phyloP scores from a whole-genome alignment of 2,113 vertebrate genomes.

The Nycticebus coucang region DNA sequence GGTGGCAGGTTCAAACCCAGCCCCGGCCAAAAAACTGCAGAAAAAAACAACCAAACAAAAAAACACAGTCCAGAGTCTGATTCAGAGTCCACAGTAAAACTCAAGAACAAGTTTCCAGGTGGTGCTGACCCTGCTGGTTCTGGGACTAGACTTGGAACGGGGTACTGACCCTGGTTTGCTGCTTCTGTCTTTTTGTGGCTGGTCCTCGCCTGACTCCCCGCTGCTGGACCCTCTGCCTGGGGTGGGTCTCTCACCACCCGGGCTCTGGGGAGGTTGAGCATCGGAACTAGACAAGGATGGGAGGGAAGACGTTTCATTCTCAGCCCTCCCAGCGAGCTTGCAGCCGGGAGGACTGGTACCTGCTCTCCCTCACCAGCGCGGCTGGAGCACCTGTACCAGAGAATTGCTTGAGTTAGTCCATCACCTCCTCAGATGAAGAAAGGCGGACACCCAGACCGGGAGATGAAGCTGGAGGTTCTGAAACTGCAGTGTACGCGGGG shows the following conservation, averaged over 20 bases:
- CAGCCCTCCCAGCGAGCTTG: neutral
- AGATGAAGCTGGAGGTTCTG: neutral
- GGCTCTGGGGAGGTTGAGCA: neutral
- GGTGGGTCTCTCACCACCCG: rapidly evolving
- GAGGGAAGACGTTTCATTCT: neutral
- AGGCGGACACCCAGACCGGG: neutral
- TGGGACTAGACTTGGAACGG: neutral
- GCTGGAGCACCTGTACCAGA: neutral
- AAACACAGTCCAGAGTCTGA: neutral
- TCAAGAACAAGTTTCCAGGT: neutral
- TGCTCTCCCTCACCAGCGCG: neutral
- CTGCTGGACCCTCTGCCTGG: no score
- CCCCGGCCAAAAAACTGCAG: no score
- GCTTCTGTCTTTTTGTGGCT: neutral
- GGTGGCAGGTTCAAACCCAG: no score
- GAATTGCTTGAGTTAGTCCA: neutral
- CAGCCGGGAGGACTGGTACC: neutral
- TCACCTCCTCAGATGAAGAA: neutral
- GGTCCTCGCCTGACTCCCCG: rapidly evolving
- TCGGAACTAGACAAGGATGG: neutral
- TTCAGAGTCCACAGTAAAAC: neutral
- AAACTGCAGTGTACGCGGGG: neutral
- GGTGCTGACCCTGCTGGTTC: neutral
- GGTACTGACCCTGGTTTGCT: neutral
- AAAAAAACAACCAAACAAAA: no score